These are phyloP conservation scores for Allobates femoralis DNA, from an alignment of 2,797 vertebrate species.

Conservation along the genomic window DNA sequence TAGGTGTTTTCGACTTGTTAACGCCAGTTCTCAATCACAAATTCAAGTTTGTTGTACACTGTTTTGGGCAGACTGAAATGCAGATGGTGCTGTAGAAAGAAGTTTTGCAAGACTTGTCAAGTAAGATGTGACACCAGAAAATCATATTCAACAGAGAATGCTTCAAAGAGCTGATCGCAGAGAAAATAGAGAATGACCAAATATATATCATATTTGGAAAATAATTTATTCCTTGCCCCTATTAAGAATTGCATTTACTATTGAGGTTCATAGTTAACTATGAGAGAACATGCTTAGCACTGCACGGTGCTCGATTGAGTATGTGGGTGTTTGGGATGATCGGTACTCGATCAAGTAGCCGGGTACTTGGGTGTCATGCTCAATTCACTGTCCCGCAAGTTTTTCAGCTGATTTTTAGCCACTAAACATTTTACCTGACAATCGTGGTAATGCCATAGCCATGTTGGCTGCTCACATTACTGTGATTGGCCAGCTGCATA, in stretches of 20 bases:
- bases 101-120: slow-evolving; percentile 19
- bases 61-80: slow-evolving; percentile 30
- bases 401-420: too few species aligned
- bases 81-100: slow-evolving; percentile 28
- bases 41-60: slow-evolving; percentile 1
- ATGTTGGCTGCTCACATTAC: too few species aligned
- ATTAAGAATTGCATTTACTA: background rate
- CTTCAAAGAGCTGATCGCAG: background rate
- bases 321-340: too few species aligned
- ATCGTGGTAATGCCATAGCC: too few species aligned
- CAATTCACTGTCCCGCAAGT: too few species aligned
- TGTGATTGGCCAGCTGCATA: too few species aligned
- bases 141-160: background rate
- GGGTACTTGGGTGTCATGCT: too few species aligned
- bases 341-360: too few species aligned
- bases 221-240: background rate
- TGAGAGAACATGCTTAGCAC: too few species aligned
- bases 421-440: too few species aligned
- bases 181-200: background rate
- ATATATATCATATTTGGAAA: background rate
- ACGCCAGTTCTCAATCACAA: slow-evolving; percentile 33
- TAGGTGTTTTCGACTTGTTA: slow-evolving; percentile 33
- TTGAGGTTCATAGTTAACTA: background rate
- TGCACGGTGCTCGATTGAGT: too few species aligned
- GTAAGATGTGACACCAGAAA: slow-evolving; percentile 12